Conservation (phyloP, 2,888 invertebrate genomes). For the Lasioglossum marginatum region DNA sequence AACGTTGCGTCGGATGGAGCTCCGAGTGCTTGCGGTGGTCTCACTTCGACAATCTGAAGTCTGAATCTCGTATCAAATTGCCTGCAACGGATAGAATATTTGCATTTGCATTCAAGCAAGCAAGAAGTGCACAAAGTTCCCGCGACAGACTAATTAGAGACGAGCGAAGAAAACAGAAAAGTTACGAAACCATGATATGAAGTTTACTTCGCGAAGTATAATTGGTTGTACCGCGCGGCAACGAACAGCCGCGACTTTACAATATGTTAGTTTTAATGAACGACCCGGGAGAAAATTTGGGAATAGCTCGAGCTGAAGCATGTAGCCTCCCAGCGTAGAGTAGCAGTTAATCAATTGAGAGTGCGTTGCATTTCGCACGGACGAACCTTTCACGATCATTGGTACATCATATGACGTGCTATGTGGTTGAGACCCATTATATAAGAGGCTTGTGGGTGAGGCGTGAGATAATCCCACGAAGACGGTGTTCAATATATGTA, state of each 20-base stretch:
- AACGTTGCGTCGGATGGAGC: constrained; percentile 7
- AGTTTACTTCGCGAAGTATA: not conserved
- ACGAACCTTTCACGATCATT: constrained; percentile 79
- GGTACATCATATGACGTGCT: constrained; percentile 65
- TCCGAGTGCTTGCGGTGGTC: not conserved
- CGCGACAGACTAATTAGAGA: constrained; percentile 9
- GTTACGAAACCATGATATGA: not conserved
- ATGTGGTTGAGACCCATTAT: constrained; percentile 61
- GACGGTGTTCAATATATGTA: constrained; percentile 47
- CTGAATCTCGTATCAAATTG: too few relatives aligned
- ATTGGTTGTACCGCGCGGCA: not conserved
- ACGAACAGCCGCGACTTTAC: not conserved
- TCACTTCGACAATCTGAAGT: constrained; percentile 1
- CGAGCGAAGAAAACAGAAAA: constrained; percentile 2
- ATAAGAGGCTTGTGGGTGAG: constrained; percentile 76
- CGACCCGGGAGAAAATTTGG: not conserved
- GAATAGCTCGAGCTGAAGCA: not conserved
- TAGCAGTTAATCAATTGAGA: constrained; percentile 67
- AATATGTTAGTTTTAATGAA: not conserved
- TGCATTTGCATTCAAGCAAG: not conserved
- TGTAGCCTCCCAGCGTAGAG: not conserved
- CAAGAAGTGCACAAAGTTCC: not conserved
- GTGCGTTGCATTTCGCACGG: constrained; percentile 58
- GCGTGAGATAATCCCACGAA: constrained; percentile 80
- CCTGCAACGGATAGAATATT: not conserved